Evolutionary conservation across 2,113 vertebrate genomes (phyloP), one percentile per base, ranked within the genome.

Genomic region (Trochalopteron elliotii): DNA sequence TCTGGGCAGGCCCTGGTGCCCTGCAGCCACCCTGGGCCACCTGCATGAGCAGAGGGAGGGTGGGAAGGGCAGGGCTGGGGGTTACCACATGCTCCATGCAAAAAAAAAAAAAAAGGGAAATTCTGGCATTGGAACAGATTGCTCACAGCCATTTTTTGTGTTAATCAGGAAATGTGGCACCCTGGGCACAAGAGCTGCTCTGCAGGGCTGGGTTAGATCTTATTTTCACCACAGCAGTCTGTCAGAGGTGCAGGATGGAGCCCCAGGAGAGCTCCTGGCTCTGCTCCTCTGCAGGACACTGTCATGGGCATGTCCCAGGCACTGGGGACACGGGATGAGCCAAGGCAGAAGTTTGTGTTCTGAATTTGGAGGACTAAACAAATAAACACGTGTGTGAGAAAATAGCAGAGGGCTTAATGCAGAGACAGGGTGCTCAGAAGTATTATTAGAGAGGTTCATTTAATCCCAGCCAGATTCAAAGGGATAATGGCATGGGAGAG

Each of bases 361-460:
- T 63, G 67, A 77, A 56, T 95, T 88, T 90, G 86, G 82, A 97
- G 79, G 82, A 39, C 82, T 95, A 67, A 96, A 91, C 79, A 91
- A 86, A 96, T 93, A 95, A 91, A 95, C 79, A 84, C 57, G 3
- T 12, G 33, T 64, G 81, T 31, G 85, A 88, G 63, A 93, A 90
- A 96, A 95, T 86, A 92, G 83, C 70, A 77, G 6, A 28, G 57
- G 59, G 85, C 65, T 97, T 96, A 91, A 63, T 44, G 8, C 42
- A 92, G 92, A 96, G 63, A 44, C 60, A 83, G 52, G 14, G 82
- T 71, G 74, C 71, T 96, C 69, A 56, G 64, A 50, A 83, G 83
- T 70, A 35, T 96, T 90, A 86, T 11, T 77, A 75, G 87, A 77
- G 90, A 88, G 68, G 88, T 76, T 83, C 44, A 72, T 95, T 92